These are phyloP conservation scores for Tanypteryx hageni DNA, from an alignment of 2,888 invertebrate genomes.

Conservation along the genomic window DNA sequence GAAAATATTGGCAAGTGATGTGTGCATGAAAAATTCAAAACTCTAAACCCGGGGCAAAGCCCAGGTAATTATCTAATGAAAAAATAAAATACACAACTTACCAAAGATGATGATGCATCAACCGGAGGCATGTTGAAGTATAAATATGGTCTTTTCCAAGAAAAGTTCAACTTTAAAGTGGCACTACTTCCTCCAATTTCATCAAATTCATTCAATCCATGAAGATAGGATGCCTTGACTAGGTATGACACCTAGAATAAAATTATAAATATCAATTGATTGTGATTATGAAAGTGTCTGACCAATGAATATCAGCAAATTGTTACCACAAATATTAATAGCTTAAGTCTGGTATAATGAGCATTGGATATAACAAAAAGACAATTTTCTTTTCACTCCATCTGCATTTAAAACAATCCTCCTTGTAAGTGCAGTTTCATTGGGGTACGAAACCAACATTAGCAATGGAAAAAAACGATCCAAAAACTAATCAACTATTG, in stretches of 20 bases:
- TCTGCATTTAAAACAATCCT: too few species aligned
- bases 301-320: neutral
- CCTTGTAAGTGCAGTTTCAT: too few species aligned
- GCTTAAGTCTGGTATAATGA: too few species aligned
- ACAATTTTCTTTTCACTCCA: too few species aligned
- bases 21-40: too few species aligned
- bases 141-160: conserved; percentile 41
- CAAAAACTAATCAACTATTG: too few species aligned
- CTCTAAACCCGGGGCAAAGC: too few species aligned
- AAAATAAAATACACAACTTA: neutral
- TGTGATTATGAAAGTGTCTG: neutral
- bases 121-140: conserved; percentile 21
- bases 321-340: neutral
- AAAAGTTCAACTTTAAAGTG: conserved; percentile 31
- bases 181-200: conserved; percentile 9
- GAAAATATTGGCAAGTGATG: too few species aligned
- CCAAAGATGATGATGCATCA: conserved; percentile 6
- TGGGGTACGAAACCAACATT: too few species aligned
- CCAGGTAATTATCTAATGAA: too few species aligned
- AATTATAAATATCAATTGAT: neutral
- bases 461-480: too few species aligned
- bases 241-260: neutral
- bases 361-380: too few species aligned
- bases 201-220: neutral
- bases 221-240: conserved; percentile 12